Conservation (phyloP, 2,797 vertebrate genomes). For the Clarias platycephalus region DNA sequence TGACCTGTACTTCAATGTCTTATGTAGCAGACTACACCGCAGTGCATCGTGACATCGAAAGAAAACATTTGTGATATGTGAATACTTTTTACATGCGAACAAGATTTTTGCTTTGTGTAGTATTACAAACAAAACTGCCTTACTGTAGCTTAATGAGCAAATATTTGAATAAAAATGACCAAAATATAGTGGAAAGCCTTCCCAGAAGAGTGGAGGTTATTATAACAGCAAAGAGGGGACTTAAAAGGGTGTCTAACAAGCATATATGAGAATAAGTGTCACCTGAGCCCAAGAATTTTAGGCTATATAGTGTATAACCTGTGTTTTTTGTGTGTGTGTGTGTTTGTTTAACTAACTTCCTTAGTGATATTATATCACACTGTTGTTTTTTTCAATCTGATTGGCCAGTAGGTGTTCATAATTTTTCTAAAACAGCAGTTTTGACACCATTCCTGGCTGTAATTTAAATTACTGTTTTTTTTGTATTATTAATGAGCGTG, state of each 20-base stretch:
- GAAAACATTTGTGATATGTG: not conserved
- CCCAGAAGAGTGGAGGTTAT: not conserved
- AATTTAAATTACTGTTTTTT: not conserved
- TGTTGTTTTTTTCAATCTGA: not conserved
- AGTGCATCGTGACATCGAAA: not conserved
- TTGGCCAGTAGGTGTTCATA: not conserved
- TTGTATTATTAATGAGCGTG: too few relatives aligned
- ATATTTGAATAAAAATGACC: too few relatives aligned
- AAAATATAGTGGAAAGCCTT: not conserved
- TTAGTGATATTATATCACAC: not conserved
- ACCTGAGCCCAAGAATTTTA: not conserved
- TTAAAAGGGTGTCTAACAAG: not conserved
- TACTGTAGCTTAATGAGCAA: too few relatives aligned
- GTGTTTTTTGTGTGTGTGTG: too few relatives aligned
- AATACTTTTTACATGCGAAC: not conserved
- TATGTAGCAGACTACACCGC: not conserved
- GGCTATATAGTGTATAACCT: not conserved
- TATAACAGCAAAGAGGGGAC: not conserved
- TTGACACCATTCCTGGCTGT: not conserved
- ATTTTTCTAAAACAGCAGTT: not conserved
- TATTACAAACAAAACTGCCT: not conserved
- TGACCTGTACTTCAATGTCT: not conserved
- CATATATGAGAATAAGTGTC: not conserved
- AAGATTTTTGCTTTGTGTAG: not conserved
- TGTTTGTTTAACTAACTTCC: not conserved